Base-by-base conservation (phyloP, 2,888 invertebrate species). In the Chelonus formosanus region DNA sequence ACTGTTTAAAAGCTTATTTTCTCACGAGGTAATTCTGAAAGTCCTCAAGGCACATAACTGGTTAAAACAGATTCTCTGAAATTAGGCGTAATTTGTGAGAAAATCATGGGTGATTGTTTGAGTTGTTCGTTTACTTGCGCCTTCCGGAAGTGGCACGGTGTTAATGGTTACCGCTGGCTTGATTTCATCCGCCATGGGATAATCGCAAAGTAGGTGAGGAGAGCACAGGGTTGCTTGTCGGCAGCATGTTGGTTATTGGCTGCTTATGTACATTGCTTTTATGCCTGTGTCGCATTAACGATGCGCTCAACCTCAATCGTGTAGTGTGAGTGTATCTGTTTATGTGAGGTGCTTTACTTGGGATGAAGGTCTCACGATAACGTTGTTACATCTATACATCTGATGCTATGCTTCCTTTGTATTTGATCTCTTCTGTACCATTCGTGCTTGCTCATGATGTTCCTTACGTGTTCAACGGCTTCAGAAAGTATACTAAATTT, bases 271-370 rank as follows among this genome's bases (percentile, higher is more conserved):
- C 32, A 63, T 59, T 59, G 4, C 36, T 54, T 69, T 34, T 69
- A 65, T 70, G 71, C 67, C 71, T 72, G 73, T 67, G 72, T 71
- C 74, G 75, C 77, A 78, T 78, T 77, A 79, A 77, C 79, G 77
- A 79, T 78, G 77, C 79, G 74, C 77, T 80, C 58, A 82, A 80
- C 81, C 82, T 81, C 81, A 77, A 80, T 81, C 72, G 76, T 75
- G 67, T 53, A 20, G 20, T 20, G 20, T 20, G 20, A 20, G 40
- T 40, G 40, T 40, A 40, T 40, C 40, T 40, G 6, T 40, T 5
- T 6, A 5, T 40, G 40, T 40, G 20, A 20, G 20, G 20, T 20
- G 20, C 20, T 20, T 20, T 20, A 20, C 20, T 20, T 20, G 20
- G 20, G 20, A 20, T 20, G 20, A 20, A 20, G 20, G 20, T 20